A percentile compares a stretch with the other conserved stretches of the same genome.
phyloP scores from a whole-genome alignment of 2,797 vertebrate genomes.

The Notolabrus celidotus region DNA sequence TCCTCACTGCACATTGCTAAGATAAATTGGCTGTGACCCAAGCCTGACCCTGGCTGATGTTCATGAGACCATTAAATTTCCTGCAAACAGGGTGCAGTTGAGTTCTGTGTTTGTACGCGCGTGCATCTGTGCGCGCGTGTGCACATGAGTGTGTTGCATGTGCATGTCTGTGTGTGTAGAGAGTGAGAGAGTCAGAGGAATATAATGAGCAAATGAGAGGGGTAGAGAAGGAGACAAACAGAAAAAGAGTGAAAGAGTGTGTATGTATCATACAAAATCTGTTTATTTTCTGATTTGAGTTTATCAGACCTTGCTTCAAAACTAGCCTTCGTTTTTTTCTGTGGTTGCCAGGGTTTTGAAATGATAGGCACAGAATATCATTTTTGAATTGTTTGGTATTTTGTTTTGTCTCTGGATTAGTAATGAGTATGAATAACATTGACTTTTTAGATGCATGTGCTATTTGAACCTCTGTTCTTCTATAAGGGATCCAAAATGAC shows the following conservation, averaged over 20 bases:
- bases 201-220: constrained; percentile 33
- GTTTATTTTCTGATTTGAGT: constrained; percentile 19
- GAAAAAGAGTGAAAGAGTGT: constrained; percentile 11
- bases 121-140: constrained; percentile 34
- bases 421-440: too few relatives aligned
- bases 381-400: not conserved
- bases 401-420: too few relatives aligned
- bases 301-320: constrained; percentile 6
- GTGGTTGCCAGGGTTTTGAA: not conserved
- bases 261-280: not conserved
- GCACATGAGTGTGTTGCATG: constrained; percentile 18
- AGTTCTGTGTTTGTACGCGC: constrained; percentile 53
- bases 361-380: not conserved
- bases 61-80: constrained; percentile 86
- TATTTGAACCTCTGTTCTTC: too few relatives aligned
- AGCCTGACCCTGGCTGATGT: constrained; percentile 84
- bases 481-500: too few relatives aligned
- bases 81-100: constrained; percentile 74
- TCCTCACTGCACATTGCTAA: constrained; percentile 70
- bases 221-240: constrained; percentile 30
- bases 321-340: not conserved
- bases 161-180: constrained; percentile 9
- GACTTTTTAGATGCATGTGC: too few relatives aligned
- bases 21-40: constrained; percentile 86
- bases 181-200: constrained; percentile 23